These are phyloP conservation scores for Pristis pectinata DNA, from an alignment of 2,797 vertebrate genomes.

Conservation along the genomic window DNA sequence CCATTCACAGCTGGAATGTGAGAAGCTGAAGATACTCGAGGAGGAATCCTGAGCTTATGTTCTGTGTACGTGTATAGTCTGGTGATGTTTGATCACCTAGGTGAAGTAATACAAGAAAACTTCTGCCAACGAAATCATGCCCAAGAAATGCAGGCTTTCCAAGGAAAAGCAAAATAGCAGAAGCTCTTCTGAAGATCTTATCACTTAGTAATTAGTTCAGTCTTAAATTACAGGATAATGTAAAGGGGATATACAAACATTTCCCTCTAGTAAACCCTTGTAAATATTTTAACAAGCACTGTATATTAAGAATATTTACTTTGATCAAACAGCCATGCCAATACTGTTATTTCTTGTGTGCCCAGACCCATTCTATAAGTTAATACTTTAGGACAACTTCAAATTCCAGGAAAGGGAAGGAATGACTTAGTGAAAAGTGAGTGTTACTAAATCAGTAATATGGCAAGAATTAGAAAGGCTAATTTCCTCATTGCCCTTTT, in stretches of 20 bases:
- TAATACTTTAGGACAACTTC: neutral
- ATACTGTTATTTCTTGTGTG: neutral
- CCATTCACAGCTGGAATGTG: neutral
- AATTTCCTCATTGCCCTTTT: neutral
- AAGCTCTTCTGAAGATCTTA: neutral
- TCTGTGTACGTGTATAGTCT: neutral
- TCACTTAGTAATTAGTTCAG: neutral
- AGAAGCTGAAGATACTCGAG: neutral
- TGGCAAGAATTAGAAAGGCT: neutral
- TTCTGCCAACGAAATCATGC: neutral
- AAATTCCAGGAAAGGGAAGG: neutral
- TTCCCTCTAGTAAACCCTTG: neutral
- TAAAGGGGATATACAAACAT: neutral
- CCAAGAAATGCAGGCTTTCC: neutral
- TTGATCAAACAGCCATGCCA: neutral
- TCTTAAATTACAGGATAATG: neutral
- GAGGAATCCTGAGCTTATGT: neutral
- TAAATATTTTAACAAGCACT: neutral
- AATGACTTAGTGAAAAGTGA: neutral
- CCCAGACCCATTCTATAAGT: neutral
- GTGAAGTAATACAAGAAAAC: neutral
- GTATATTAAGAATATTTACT: neutral
- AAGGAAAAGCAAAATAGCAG: neutral
- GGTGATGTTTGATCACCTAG: neutral
- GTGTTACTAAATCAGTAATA: neutral